Evolutionary conservation across 23 tunicate genomes (phyloP).

Genomic region (Styela clava): DNA sequence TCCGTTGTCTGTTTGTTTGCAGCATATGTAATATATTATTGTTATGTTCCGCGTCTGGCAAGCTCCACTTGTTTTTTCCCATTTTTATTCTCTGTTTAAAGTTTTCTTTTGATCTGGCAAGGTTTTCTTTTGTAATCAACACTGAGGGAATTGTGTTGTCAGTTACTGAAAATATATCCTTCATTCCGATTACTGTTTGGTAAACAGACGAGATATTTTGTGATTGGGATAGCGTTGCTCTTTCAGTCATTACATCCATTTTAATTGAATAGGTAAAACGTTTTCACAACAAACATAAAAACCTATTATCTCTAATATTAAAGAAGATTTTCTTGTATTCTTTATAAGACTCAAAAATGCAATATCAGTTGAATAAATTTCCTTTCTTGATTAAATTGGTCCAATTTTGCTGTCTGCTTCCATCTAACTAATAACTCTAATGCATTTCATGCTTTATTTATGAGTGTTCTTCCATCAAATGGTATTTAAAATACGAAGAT

Average conservation of each 20-base stretch:
- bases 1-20: not conserved
- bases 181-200: not conserved
- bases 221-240: conserved; percentile 1
- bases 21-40: not conserved
- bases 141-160: conserved; percentile 31
- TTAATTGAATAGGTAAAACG: not conserved
- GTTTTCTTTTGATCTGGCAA: not conserved
- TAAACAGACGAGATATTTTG: not conserved
- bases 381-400: too few relatives aligned
- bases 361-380: too few relatives aligned
- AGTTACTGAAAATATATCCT: conserved; percentile 5
- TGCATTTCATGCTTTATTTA: too few relatives aligned
- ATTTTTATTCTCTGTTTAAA: conserved; percentile 4
- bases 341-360: too few relatives aligned
- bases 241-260: conserved; percentile 7
- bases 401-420: too few relatives aligned
- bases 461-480: too few relatives aligned
- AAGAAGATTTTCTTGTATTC: too few relatives aligned
- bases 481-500: too few relatives aligned
- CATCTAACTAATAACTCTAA: too few relatives aligned
- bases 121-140: conserved; percentile 34
- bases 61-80: not conserved
- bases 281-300: not conserved
- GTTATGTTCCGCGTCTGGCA: not conserved
- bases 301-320: not conserved